Conservation (phyloP, 2,797 vertebrate species). For the Arnoldichthys spilopterus region DNA sequence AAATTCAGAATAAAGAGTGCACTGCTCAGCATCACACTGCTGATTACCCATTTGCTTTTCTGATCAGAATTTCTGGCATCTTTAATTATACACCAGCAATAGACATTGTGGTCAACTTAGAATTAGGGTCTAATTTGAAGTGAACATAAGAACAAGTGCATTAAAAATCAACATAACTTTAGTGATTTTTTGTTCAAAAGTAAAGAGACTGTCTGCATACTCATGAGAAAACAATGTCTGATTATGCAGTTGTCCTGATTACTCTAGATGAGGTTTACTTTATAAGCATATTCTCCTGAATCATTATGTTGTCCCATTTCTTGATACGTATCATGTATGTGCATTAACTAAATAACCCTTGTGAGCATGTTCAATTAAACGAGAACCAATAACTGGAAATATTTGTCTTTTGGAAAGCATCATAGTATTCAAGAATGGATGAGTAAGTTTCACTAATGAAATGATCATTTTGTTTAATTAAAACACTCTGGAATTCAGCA, state of each 20-base stretch:
- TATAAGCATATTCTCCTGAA: not conserved
- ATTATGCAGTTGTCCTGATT: constrained; percentile 4
- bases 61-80: too few relatives aligned
- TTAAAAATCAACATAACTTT: too few relatives aligned
- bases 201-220: not conserved
- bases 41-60: too few relatives aligned
- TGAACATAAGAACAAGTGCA: too few relatives aligned
- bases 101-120: too few relatives aligned
- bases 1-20: too few relatives aligned
- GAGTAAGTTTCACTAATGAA: not conserved
- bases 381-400: constrained; percentile 1
- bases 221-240: constrained; percentile 5
- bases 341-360: not conserved
- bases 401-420: not conserved
- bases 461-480: not conserved
- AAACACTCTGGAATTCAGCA: not conserved
- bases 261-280: not conserved
- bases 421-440: not conserved
- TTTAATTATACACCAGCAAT: too few relatives aligned
- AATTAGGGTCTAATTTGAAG: too few relatives aligned
- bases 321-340: not conserved
- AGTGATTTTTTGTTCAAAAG: too few relatives aligned
- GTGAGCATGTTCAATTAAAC: not conserved
- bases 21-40: too few relatives aligned
- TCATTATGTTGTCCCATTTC: not conserved